Evolutionary conservation across 1,140 invertebrate species (phyloP).

Genomic region (Drosophila truncata): DNA sequence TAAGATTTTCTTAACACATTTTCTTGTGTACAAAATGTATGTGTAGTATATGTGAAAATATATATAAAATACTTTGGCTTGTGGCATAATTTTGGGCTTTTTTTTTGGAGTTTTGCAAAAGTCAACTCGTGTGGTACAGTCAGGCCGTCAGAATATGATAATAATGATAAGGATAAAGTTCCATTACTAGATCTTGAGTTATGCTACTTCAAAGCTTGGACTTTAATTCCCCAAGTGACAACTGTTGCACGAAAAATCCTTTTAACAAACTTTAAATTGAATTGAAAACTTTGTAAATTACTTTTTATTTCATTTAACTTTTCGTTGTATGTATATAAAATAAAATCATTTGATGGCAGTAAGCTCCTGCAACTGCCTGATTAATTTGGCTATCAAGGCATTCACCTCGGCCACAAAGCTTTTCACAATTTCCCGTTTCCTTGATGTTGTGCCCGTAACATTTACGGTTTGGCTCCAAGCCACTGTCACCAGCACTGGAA

Average conservation of each 20-base stretch:
- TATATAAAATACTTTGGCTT: constrained; percentile 3
- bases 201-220: not conserved
- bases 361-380: constrained; percentile 29
- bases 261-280: constrained; percentile 3
- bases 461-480: constrained; percentile 1
- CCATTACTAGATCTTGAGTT: not conserved
- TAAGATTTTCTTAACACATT: constrained; percentile 83
- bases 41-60: not conserved
- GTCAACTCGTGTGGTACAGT: constrained; percentile 40
- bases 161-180: not conserved
- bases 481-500: constrained; percentile 21
- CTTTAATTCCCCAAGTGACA: constrained; percentile 2
- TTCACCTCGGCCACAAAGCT: constrained; percentile 49
- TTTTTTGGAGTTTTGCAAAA: constrained; percentile 45
- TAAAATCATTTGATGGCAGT: constrained; percentile 1
- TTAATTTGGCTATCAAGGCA: constrained; percentile 46
- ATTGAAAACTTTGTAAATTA: not conserved
- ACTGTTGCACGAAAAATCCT: not conserved
- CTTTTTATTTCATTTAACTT: constrained; percentile 1
- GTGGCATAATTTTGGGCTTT: constrained; percentile 73
- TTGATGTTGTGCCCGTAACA: constrained; percentile 4
- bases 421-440: constrained; percentile 32
- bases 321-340: not conserved
- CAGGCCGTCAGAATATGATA: not conserved
- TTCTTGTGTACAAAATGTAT: constrained; percentile 22